phyloP scores from a whole-genome alignment of 2,797 vertebrate species.

The Masticophis lateralis region DNA sequence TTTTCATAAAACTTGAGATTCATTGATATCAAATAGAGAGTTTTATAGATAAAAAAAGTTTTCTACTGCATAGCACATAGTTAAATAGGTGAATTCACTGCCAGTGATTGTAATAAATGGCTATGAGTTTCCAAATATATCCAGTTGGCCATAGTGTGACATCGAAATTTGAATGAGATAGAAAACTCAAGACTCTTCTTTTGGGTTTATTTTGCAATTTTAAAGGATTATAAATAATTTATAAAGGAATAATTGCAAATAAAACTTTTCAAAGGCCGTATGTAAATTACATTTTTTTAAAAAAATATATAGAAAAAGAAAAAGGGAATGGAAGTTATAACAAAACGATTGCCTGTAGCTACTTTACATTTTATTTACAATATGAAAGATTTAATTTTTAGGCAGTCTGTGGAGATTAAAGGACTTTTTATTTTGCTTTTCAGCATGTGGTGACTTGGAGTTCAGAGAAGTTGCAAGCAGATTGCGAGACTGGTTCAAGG shows the following conservation, averaged over 20 bases:
- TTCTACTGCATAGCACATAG: not conserved
- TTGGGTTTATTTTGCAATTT: not conserved
- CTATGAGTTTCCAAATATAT: not conserved
- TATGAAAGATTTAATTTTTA: conserved; percentile 5
- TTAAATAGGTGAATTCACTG: not conserved
- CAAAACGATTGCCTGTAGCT: not conserved
- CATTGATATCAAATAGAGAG: not conserved
- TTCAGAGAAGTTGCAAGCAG: conserved; percentile 88
- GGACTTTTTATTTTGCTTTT: conserved; percentile 51
- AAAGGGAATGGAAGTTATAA: not conserved
- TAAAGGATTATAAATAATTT: not conserved
- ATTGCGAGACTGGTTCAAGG: conserved; percentile 93
- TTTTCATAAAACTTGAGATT: not conserved
- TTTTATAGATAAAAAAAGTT: not conserved
- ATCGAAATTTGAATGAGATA: not conserved
- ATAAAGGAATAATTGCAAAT: not conserved
- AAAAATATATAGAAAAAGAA: not conserved
- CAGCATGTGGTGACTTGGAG: conserved; percentile 87
- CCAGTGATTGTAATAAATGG: not conserved
- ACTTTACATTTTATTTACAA: not conserved
- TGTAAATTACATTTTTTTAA: not conserved
- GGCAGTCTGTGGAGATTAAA: not conserved
- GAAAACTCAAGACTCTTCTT: not conserved
- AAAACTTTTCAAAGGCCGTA: not conserved
- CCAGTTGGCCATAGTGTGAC: not conserved